Base-by-base conservation (phyloP, 2,113 vertebrate species). In the Cryptotis parvus region DNA sequence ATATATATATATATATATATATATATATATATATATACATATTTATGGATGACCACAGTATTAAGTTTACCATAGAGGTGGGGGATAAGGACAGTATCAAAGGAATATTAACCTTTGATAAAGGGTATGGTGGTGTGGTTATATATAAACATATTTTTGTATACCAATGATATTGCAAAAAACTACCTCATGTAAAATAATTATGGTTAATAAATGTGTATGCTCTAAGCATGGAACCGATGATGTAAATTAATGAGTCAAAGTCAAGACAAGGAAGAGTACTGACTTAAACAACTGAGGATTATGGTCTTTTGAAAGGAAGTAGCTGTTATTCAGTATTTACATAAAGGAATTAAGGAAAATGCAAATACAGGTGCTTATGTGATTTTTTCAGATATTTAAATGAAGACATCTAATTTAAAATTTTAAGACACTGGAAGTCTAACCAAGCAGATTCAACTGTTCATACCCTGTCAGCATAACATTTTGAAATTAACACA, bases 271-370 rank as follows among this genome's bases (percentile, higher is more conserved):
- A 89, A 31, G 33, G 22, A 81, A 82, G 45, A 79, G 9, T 9
- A 83, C 29, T 12, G 10, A 74, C 16, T 86, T 69, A 12, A 39
- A 70, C 24, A 37, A 91, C 5, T 61, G 14, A 9, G 79, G 31
- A 88, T 85, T 58, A 75, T 33, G 91, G 35, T n/a, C 3, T 80
- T 93, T 84, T 69, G 69, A 83, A 93, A 79, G 81, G 81, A 22
- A 4, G 33, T 78, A 26, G 66, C 31, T n/a, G 15, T n/a, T 86
- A 82, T 14, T 78, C n/a, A 86, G 14, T 70, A 31, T 68, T 0
- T 61, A 35, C 41, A 73, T 87, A 49, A 92, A 45, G 12, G 18
- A 68, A 77, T 33, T 86, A 22, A 93, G 69, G 3, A 63, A 6
- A 93, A 88, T 9, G 52, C 68, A 10, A 78, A 39, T 73, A 79